Conservation (phyloP, 2,888 invertebrate genomes). For the Entomobrya proxima region DNA sequence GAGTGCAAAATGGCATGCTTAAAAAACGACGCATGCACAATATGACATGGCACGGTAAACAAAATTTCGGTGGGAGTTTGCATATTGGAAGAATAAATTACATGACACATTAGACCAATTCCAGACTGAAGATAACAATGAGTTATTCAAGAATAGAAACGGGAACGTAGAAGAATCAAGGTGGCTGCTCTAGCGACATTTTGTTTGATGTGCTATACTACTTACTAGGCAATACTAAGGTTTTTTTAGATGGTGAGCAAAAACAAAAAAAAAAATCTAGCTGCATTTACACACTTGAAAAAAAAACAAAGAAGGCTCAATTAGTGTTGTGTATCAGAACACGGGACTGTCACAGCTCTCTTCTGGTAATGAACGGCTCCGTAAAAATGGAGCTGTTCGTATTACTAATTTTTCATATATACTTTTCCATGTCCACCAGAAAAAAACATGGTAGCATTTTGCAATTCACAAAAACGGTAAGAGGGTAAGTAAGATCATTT, state of each 20-base stretch:
- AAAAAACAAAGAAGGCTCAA: neutral
- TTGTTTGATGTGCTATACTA: neutral
- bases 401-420: neutral
- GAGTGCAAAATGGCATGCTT: neutral
- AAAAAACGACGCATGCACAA: neutral
- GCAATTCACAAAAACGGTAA: constrained; percentile 2
- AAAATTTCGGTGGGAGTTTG: constrained; percentile 41
- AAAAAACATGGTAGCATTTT: constrained; percentile 25
- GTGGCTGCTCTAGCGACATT: neutral
- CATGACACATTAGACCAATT: neutral
- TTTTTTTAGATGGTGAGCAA: constrained; percentile 20
- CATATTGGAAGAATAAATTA: neutral
- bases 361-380: neutral
- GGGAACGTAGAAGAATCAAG: neutral
- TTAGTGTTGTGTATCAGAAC: neutral
- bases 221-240: neutral
- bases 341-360: neutral
- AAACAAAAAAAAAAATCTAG: constrained; percentile 16
- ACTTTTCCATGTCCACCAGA: neutral
- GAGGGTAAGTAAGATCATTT: constrained; percentile 36
- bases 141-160: neutral
- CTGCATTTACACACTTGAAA: neutral
- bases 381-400: neutral
- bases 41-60: neutral
- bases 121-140: neutral